Percentiles rank a stretch among this genome's conserved stretches.
phyloP scores from a whole-genome alignment of 92 coral and sea anemone genomes.

The Palythoa heliodiscus region DNA sequence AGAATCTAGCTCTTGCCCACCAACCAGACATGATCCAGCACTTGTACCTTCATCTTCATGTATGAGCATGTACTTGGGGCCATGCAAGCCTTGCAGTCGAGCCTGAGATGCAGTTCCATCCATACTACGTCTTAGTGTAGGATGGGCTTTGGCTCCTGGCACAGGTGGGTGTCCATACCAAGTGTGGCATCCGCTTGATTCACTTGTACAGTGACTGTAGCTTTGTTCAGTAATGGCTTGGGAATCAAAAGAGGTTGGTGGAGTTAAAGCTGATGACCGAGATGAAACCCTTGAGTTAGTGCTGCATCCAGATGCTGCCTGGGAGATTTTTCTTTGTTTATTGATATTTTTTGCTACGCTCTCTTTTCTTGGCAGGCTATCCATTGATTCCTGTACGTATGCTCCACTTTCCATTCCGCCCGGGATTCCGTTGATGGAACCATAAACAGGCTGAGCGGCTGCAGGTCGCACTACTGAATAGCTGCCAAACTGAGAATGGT shows the following conservation, averaged over 20 bases:
- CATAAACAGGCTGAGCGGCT: background rate
- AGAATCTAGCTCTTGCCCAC: constrained; percentile 3
- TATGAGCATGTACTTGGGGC: background rate
- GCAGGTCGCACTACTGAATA: background rate
- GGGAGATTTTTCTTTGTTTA: background rate
- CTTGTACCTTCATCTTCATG: background rate
- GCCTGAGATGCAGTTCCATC: background rate
- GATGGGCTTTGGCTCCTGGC: background rate
- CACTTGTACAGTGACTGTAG: background rate
- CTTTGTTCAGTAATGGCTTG: background rate
- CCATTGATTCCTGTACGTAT: background rate
- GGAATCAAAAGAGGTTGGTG: background rate
- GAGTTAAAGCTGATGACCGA: background rate
- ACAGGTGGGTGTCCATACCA: background rate
- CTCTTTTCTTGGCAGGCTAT: background rate
- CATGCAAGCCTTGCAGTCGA: background rate
- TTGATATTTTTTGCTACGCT: constrained; percentile 16
- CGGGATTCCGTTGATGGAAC: background rate
- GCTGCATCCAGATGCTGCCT: constrained; percentile 30
- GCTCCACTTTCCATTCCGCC: background rate
- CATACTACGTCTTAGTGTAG: background rate
- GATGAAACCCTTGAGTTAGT: constrained; percentile 15
- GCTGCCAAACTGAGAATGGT: background rate
- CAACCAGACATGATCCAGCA: background rate
- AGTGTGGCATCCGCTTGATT: background rate